These are phyloP conservation scores for Micrasema minimum DNA, from an alignment of 1,140 invertebrate species.

Conservation along the genomic window DNA sequence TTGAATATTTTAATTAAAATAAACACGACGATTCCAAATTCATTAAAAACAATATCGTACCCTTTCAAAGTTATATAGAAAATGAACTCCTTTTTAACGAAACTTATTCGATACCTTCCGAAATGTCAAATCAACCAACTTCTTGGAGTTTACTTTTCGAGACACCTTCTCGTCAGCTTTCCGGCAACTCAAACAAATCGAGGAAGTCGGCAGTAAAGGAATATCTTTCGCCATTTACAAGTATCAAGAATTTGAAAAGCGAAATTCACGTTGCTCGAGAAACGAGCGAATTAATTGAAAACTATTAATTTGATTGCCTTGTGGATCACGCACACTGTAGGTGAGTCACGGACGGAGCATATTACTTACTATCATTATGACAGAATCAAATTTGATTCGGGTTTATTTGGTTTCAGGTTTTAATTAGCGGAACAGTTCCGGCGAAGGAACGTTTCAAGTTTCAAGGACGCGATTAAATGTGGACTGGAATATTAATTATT, in stretches of 20 bases:
- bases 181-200: constrained; percentile 14
- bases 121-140: too few species aligned
- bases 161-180: background rate
- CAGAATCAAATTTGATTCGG: constrained; percentile 12
- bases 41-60: too few species aligned
- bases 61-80: too few species aligned
- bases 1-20: too few species aligned
- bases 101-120: too few species aligned
- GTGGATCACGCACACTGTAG: constrained; percentile 11
- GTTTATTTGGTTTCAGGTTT: background rate
- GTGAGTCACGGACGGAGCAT: constrained; percentile 7
- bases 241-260: background rate
- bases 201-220: constrained; percentile 1
- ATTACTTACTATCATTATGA: constrained; percentile 9
- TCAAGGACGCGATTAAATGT: constrained; percentile 4
- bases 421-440: constrained; percentile 13
- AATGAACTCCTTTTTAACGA: too few species aligned
- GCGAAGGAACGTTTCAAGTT: background rate
- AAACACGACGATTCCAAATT: too few species aligned
- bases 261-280: constrained; percentile 1
- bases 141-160: too few species aligned
- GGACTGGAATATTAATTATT: background rate
- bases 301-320: constrained; percentile 21
- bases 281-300: constrained; percentile 20
- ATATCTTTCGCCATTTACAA: background rate